Conservation (phyloP, 2,888 invertebrate species). For the Peribatodes rhomboidaria region DNA sequence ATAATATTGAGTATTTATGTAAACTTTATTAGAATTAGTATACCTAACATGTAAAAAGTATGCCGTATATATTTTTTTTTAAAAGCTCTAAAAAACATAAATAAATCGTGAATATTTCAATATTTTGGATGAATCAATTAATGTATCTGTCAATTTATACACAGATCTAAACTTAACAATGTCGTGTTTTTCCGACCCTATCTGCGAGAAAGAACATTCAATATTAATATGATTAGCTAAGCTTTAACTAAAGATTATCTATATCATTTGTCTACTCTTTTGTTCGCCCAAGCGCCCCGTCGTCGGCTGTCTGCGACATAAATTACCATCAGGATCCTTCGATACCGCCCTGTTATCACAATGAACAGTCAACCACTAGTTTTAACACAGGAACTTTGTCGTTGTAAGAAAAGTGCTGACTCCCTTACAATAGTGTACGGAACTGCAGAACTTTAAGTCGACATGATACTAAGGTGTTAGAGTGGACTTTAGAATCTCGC, state of each 20-base stretch:
- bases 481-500: conserved; percentile 59
- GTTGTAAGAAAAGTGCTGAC: not conserved
- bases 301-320: conserved; percentile 71
- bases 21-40: not conserved
- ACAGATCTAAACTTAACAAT: conserved; percentile 2
- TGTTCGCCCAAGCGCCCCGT: conserved; percentile 70
- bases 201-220: conserved; percentile 22
- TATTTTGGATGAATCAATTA: too few species aligned
- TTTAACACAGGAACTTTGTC: conserved; percentile 21
- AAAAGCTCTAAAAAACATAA: not conserved
- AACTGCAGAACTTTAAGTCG: not conserved
- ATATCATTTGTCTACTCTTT: conserved; percentile 82
- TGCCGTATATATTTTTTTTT: not conserved
- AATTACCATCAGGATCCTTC: conserved; percentile 81
- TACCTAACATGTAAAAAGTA: not conserved
- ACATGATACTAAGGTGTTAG: conserved; percentile 19
- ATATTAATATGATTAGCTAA: conserved; percentile 37
- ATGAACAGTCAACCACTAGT: conserved; percentile 34
- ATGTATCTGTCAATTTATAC: not conserved
- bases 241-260: conserved; percentile 74
- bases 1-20: conserved; percentile 17
- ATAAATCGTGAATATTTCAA: not conserved
- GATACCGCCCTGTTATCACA: conserved; percentile 80
- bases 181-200: conserved; percentile 17
- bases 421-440: not conserved